A percentile compares a stretch with the other conserved stretches of the same genome.
phyloP scores from a whole-genome alignment of 2,113 vertebrate genomes.

The Oenanthe melanoleuca region DNA sequence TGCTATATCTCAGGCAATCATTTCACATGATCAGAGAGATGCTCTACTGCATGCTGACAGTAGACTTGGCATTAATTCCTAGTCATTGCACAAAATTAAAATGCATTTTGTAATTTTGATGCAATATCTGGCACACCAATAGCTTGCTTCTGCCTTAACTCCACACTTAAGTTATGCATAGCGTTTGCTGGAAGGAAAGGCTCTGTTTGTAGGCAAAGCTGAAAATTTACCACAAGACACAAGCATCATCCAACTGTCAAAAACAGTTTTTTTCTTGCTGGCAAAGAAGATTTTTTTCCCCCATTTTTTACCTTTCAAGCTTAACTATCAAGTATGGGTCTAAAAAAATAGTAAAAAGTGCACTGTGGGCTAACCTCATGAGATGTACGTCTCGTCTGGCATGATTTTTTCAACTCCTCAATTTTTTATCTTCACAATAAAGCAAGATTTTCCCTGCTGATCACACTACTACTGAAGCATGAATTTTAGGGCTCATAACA shows the following conservation, averaged over 20 bases:
- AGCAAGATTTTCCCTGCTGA: not conserved
- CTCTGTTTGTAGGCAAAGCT: conserved; percentile 66
- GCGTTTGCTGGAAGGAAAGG: conserved; percentile 58
- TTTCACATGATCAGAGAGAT: conserved; percentile 50
- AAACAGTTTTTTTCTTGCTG: conserved; percentile 41
- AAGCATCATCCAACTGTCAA: conserved; percentile 57
- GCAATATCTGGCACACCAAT: conserved; percentile 66
- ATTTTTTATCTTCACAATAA: not conserved
- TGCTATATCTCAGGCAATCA: conserved; percentile 35
- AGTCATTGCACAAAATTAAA: conserved; percentile 65
- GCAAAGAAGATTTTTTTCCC: not conserved
- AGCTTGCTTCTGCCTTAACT: conserved; percentile 51
- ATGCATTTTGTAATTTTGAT: conserved; percentile 69
- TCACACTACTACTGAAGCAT: not conserved
- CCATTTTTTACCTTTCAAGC: conserved; percentile 36
- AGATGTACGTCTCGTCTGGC: not conserved
- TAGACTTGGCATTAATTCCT: conserved; percentile 60
- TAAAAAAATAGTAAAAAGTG: not conserved
- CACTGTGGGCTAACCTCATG: not conserved
- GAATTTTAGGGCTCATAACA: conserved; percentile 8
- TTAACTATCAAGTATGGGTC: not conserved
- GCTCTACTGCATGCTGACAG: conserved; percentile 51
- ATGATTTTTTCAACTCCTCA: not conserved
- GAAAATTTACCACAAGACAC: conserved; percentile 66
- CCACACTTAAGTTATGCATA: conserved; percentile 50